Evolutionary conservation across 30 jellyfish, hydroid and myxozoan species (phyloP), one percentile per base, ranked within the genome.

Genomic region (Aurelia sp.): DNA sequence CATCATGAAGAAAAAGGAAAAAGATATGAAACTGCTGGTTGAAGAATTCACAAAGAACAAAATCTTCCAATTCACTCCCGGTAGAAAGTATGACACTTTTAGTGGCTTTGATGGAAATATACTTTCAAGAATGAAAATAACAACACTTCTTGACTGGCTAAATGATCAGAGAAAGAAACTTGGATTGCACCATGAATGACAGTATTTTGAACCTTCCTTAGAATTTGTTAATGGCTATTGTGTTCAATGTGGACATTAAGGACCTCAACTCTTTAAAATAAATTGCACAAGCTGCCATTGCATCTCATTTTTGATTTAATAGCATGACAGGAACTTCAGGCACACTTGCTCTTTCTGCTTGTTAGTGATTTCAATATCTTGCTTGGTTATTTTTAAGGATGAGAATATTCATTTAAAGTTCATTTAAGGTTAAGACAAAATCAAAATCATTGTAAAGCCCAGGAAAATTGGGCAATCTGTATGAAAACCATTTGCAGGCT

Each of bases 101-200:
- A 64, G 16, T 16, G 74, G 41, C 74, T 16, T 64, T 19, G 74
- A 64, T 64, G 16, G 51, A 64, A 64, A 64, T 19, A 37, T 69
- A 21, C 53, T 69, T 21, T 69, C 80, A 69, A 69, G 80, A 40
- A 40, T 69, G 48, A 69, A 33, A 40, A n/a, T 69, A 40, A 13
- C 80, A 69, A 66, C 48, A 40, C 53, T 69, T 69, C 53, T 48
- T 21, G 53, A 69, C 15, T 69, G 80, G 80, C 48, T 69, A 40
- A 69, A 69, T 21, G 80, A 48, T 21, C 80, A 64, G 33, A n/a
- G 22, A 58, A 37, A 21, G 63, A 69, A 69, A 69, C 35, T 44
- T 1, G 80, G 6, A 37, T 23, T 23, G 80, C 40, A 69, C 7
- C n/a, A 21, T 4, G 31, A 33, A 4, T 33, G 33, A 33, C 27